A percentile compares a stretch with the other conserved stretches of the same genome.
Evolutionary conservation across 2,888 invertebrate species (phyloP).

Genomic region (Pseudoips prasinana): DNA sequence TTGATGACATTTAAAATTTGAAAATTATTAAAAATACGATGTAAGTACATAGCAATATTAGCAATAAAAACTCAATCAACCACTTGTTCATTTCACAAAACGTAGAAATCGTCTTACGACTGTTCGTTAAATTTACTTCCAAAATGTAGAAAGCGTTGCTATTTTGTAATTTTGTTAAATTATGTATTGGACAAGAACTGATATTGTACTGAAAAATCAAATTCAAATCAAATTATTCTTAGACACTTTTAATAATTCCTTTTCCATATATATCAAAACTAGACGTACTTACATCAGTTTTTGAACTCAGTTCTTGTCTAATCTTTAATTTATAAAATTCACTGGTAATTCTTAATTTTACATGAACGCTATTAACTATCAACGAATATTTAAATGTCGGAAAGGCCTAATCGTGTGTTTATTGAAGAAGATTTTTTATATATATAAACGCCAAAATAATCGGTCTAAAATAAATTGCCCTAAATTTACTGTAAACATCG

Average conservation of each 20-base stretch:
- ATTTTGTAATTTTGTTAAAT: slow-evolving; percentile 17
- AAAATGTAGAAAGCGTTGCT: slow-evolving; percentile 24
- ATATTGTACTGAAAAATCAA: slow-evolving; percentile 20
- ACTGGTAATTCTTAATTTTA: slow-evolving; percentile 15
- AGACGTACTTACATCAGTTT: slow-evolving; percentile 5
- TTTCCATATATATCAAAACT: no score
- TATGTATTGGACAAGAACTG: slow-evolving; percentile 42
- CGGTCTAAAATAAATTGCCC: no score
- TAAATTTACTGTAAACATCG: neutral
- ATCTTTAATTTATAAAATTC: slow-evolving; percentile 24
- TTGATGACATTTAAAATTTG: slow-evolving; percentile 20
- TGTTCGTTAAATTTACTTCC: slow-evolving; percentile 26
- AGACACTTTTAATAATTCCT: slow-evolving; percentile 11
- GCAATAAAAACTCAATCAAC: slow-evolving; percentile 15
- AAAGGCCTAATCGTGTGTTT: slow-evolving; percentile 50
- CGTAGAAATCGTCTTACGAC: slow-evolving; percentile 41
- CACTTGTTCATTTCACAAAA: slow-evolving; percentile 31
- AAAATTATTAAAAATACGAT: slow-evolving; percentile 41
- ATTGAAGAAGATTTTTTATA: slow-evolving; percentile 36
- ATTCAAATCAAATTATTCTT: slow-evolving; percentile 6
- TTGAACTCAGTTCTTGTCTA: slow-evolving; percentile 25
- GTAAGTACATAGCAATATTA: slow-evolving; percentile 53
- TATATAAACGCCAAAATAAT: slow-evolving; percentile 7
- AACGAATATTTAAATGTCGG: slow-evolving; percentile 38
- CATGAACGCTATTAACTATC: slow-evolving; percentile 30